These are phyloP conservation scores for Nymphalis c-album DNA, from an alignment of 2,888 invertebrate genomes.

Conservation along the genomic window DNA sequence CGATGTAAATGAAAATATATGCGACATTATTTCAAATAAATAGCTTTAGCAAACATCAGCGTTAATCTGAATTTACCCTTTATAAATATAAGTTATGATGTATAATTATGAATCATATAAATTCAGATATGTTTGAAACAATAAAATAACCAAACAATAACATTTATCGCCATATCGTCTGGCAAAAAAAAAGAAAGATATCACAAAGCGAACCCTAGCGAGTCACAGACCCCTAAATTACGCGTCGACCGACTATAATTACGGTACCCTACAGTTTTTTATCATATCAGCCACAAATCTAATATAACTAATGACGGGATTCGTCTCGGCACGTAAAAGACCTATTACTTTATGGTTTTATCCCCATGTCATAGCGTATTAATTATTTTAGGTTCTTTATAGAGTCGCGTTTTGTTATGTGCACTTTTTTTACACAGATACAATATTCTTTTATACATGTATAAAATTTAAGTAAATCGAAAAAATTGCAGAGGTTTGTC, in stretches of 20 bases:
- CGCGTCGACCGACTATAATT: constrained; percentile 61
- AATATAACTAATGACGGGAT: constrained; percentile 72
- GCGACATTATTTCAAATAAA: too few species aligned
- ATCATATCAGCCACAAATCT: constrained; percentile 72
- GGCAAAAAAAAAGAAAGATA: constrained; percentile 47
- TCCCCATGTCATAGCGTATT: constrained; percentile 47
- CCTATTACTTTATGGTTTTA: constrained; percentile 54
- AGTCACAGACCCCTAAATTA: constrained; percentile 65
- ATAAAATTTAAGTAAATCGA: too few species aligned
- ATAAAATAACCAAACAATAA: constrained; percentile 35
- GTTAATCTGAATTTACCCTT: neutral
- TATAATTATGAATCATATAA: constrained; percentile 8
- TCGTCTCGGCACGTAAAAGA: constrained; percentile 55
- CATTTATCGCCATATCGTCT: constrained; percentile 50
- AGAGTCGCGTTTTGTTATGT: constrained; percentile 2
- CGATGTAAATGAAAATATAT: too few species aligned
- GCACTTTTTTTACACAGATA: neutral
- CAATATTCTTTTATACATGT: neutral
- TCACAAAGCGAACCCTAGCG: constrained; percentile 50
- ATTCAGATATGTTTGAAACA: constrained; percentile 9
- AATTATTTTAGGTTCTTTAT: constrained; percentile 9
- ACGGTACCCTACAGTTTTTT: constrained; percentile 65
- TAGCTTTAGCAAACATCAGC: too few species aligned
- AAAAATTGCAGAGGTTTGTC: too few species aligned
- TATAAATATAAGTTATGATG: neutral